These are phyloP conservation scores for Steinernema carpocapsae DNA, from an alignment of 2,888 invertebrate species.

Conservation along the genomic window DNA sequence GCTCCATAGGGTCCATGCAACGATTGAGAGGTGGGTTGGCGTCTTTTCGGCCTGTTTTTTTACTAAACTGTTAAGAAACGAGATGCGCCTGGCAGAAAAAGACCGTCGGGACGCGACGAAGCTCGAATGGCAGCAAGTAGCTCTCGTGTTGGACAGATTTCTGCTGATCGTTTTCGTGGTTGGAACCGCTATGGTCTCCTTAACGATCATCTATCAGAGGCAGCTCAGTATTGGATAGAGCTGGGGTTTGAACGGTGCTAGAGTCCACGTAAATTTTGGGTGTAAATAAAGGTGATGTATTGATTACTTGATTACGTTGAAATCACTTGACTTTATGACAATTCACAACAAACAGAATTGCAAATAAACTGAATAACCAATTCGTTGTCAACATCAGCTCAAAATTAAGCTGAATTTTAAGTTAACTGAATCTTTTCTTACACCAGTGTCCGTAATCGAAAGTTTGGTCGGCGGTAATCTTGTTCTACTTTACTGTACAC, in stretches of 20 bases:
- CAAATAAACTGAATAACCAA: too few relatives aligned
- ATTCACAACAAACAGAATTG: too few relatives aligned
- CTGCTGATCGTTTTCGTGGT: conserved; percentile 72
- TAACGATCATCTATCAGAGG: conserved; percentile 66
- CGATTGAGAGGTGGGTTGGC: conserved; percentile 77
- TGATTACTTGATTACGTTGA: neutral
- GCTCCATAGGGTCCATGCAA: conserved; percentile 77
- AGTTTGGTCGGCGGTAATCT: too few relatives aligned
- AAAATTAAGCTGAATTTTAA: too few relatives aligned
- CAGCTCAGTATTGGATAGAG: conserved; percentile 48
- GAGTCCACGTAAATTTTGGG: neutral
- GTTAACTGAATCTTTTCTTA: too few relatives aligned
- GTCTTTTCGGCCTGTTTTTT: neutral
- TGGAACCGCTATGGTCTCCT: conserved; percentile 70
- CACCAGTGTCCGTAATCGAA: too few relatives aligned
- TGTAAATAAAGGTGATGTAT: neutral
- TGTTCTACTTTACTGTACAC: too few relatives aligned
- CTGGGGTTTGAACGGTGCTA: conserved; percentile 29
- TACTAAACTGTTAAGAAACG: conserved; percentile 54
- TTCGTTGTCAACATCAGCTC: too few relatives aligned
- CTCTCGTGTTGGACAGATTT: conserved; percentile 80
- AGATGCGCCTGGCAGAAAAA: conserved; percentile 79
- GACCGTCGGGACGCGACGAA: conserved; percentile 81
- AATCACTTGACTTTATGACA: too few relatives aligned
- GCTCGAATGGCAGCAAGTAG: conserved; percentile 81